These are phyloP conservation scores for Anodontia alba DNA, from an alignment of 2,888 invertebrate genomes.

Conservation along the genomic window DNA sequence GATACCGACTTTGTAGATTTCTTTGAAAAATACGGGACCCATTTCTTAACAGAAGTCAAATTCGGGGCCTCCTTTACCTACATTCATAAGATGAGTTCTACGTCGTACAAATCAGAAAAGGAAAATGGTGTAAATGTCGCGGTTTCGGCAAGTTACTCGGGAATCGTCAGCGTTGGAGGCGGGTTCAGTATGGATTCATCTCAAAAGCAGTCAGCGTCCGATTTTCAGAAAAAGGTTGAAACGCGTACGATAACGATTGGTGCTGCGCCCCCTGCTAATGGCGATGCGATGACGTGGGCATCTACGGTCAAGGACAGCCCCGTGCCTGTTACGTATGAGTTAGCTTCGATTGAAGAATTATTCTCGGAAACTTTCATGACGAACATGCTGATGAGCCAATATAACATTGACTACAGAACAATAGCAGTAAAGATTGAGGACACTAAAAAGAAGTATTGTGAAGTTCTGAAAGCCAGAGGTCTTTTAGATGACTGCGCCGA, in stretches of 20 bases:
- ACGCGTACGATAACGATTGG: constrained; percentile 37
- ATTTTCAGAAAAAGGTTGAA: constrained; percentile 28
- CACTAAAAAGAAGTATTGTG: background rate
- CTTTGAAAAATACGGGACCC: constrained; percentile 45
- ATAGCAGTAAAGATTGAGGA: background rate
- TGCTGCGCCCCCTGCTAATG: constrained; percentile 36
- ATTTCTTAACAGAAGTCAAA: constrained; percentile 33
- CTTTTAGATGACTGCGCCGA: background rate
- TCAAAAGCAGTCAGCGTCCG: constrained; percentile 16
- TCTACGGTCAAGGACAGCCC: constrained; percentile 38
- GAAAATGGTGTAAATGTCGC: constrained; percentile 29
- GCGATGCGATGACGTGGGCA: constrained; percentile 39
- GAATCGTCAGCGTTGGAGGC: constrained; percentile 8
- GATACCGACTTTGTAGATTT: constrained; percentile 26
- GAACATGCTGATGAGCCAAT: background rate
- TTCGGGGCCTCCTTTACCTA: constrained; percentile 50
- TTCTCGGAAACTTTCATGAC: constrained; percentile 37
- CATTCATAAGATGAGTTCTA: constrained; percentile 41
- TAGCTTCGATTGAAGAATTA: constrained; percentile 33
- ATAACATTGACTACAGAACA: background rate
- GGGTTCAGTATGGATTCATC: constrained; percentile 16
- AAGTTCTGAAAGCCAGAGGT: background rate
- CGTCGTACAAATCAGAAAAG: constrained; percentile 12
- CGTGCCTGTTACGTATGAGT: constrained; percentile 26
- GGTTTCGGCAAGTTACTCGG: constrained; percentile 42